phyloP scores from a whole-genome alignment of 2,888 invertebrate species.

The Drosophila anceps region DNA sequence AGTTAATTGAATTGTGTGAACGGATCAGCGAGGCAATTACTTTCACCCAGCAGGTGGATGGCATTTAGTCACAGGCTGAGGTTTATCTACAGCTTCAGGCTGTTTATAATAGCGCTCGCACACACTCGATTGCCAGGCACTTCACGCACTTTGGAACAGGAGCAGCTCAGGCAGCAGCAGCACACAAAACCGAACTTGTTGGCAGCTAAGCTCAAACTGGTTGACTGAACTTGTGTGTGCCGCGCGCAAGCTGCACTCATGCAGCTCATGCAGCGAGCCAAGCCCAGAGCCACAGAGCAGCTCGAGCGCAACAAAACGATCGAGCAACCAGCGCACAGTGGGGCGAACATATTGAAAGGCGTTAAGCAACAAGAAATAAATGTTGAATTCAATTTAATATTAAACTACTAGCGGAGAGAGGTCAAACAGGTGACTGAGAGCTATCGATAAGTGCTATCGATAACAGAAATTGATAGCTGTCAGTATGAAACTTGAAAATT shows the following conservation, averaged over 20 bases:
- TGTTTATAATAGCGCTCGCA: background rate
- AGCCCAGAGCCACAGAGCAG: conserved; percentile 46
- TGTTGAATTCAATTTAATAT: background rate
- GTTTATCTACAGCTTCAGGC: background rate
- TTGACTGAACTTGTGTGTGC: conserved; percentile 69
- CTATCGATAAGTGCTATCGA: background rate
- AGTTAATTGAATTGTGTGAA: conserved; percentile 33
- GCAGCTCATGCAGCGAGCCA: conserved; percentile 43
- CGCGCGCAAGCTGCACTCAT: conserved; percentile 21
- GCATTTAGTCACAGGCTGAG: conserved; percentile 1
- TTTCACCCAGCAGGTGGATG: conserved; percentile 42
- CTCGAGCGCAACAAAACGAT: conserved; percentile 69
- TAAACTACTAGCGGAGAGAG: background rate
- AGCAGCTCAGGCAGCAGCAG: conserved; percentile 7
- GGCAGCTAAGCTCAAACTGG: conserved; percentile 69
- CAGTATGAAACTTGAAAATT: too few species aligned
- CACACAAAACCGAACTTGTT: conserved; percentile 62
- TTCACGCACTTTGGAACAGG: conserved; percentile 12
- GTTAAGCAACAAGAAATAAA: too few species aligned
- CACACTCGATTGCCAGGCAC: conserved; percentile 15
- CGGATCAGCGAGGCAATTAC: conserved; percentile 33
- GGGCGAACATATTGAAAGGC: background rate
- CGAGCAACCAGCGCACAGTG: conserved; percentile 32
- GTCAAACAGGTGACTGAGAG: background rate
- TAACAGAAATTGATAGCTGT: background rate